Percentiles rank a stretch among this genome's conserved stretches.
Conservation (phyloP, 2,113 vertebrate genomes). For the Physeter macrocephalus region DNA sequence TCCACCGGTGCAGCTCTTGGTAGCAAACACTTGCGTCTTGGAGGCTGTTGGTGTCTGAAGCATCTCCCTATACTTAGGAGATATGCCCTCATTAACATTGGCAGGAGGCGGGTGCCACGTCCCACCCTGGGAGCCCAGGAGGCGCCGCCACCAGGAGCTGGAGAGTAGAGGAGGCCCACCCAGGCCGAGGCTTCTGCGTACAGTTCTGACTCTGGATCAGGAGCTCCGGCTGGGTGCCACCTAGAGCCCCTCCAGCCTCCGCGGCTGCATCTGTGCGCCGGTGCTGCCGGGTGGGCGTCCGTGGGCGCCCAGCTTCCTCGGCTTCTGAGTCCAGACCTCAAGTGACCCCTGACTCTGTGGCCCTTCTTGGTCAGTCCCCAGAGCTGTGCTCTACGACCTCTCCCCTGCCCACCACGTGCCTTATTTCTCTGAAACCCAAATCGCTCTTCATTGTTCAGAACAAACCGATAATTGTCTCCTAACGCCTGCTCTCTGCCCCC, state of each 20-base stretch:
- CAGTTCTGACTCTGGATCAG: too few relatives aligned
- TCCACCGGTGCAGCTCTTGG: not conserved
- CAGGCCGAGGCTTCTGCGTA: too few relatives aligned
- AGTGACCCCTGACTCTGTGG: not conserved
- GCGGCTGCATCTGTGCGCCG: fast-evolving
- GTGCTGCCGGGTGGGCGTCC: not conserved
- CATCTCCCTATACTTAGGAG: not conserved
- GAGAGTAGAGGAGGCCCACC: not conserved
- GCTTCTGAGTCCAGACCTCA: not conserved
- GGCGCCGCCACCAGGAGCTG: not conserved
- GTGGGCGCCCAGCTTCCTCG: not conserved
- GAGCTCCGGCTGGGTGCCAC: not conserved
- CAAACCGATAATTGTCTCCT: not conserved
- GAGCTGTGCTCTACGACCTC: not conserved
- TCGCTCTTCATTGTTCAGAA: not conserved
- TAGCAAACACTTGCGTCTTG: not conserved
- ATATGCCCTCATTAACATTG: not conserved
- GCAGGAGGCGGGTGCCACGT: not conserved
- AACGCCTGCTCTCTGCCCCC: not conserved
- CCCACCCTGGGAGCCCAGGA: not conserved
- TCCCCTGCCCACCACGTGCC: not conserved
- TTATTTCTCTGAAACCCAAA: not conserved
- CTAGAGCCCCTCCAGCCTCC: not conserved
- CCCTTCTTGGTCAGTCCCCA: too few relatives aligned
- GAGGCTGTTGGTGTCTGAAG: not conserved